Conservation (phyloP, 2,888 invertebrate species). For the Gasteruption jaculator region DNA sequence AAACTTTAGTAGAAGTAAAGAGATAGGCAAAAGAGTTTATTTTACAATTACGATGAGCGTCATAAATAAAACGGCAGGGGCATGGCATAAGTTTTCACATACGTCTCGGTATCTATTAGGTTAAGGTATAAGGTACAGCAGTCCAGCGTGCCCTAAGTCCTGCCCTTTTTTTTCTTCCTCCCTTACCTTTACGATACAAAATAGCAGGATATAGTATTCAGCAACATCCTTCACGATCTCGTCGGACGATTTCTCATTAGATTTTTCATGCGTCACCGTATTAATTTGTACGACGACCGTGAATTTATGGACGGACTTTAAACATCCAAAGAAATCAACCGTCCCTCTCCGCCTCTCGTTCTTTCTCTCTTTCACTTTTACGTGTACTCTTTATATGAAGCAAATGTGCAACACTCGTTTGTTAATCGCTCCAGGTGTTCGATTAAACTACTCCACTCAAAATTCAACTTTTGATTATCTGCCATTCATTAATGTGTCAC, state of each 20-base stretch:
- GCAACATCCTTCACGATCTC: conserved; percentile 24
- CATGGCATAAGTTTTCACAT: neutral
- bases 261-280: conserved; percentile 28
- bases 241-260: conserved; percentile 32
- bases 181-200: conserved; percentile 15
- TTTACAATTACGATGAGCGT: conserved; percentile 32
- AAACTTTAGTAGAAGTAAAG: too few species aligned
- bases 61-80: conserved; percentile 27
- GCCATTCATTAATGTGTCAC: too few species aligned
- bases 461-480: too few species aligned
- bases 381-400: conserved; percentile 28
- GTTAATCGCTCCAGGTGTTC: too few species aligned
- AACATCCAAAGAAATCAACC: conserved; percentile 27
- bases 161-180: neutral
- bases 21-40: conserved; percentile 23
- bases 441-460: too few species aligned
- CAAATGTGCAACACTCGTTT: too few species aligned
- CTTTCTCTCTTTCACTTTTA: conserved; percentile 24
- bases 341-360: conserved; percentile 20
- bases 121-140: conserved; percentile 1
- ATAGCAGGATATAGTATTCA: conserved; percentile 23
- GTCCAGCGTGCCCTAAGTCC: conserved; percentile 8
- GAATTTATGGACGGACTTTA: conserved; percentile 25
- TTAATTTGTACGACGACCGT: conserved; percentile 28
- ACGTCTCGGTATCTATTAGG: neutral